Evolutionary conservation across 2,888 invertebrate genomes (phyloP).

Genomic region (Drosophila greeni): DNA sequence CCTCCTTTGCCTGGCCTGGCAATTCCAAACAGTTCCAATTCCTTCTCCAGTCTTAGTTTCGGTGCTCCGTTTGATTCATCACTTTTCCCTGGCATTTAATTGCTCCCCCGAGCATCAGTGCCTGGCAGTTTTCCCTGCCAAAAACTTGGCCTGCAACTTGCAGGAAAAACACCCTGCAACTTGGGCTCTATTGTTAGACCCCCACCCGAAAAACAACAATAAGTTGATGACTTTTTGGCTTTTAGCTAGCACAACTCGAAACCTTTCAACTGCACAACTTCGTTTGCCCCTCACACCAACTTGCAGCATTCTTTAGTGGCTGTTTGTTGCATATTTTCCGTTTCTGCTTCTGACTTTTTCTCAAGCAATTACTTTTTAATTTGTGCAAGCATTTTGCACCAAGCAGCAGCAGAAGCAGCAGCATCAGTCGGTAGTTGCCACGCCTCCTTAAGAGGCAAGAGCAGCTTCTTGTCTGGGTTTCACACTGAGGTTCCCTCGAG

Average conservation of each 20-base stretch:
- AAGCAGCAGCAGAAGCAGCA: constrained; percentile 39
- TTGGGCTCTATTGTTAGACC: constrained; percentile 7
- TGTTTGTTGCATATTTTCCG: constrained; percentile 43
- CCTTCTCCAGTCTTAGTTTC: background rate
- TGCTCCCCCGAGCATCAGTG: constrained; percentile 35
- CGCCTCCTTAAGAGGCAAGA: constrained; percentile 45
- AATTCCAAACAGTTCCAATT: background rate
- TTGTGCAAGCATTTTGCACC: constrained; percentile 62
- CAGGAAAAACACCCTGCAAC: background rate
- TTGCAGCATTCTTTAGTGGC: constrained; percentile 31
- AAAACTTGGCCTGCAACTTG: constrained; percentile 8
- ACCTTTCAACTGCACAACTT: constrained; percentile 37
- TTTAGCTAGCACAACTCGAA: constrained; percentile 49
- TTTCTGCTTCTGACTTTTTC: constrained; percentile 56
- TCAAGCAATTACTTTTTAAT: constrained; percentile 73
- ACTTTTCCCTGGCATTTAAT: constrained; percentile 45
- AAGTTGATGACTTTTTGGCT: constrained; percentile 58
- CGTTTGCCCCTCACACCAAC: background rate
- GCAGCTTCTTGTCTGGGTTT: constrained; percentile 49
- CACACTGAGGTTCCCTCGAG: no score
- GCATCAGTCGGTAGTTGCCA: constrained; percentile 43
- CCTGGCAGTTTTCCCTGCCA: constrained; percentile 2
- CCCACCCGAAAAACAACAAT: constrained; percentile 40
- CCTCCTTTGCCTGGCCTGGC: constrained; percentile 10
- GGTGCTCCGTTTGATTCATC: constrained; percentile 34